Evolutionary conservation across 2,113 vertebrate genomes (phyloP).

Genomic region (Syrrhaptes paradoxus): DNA sequence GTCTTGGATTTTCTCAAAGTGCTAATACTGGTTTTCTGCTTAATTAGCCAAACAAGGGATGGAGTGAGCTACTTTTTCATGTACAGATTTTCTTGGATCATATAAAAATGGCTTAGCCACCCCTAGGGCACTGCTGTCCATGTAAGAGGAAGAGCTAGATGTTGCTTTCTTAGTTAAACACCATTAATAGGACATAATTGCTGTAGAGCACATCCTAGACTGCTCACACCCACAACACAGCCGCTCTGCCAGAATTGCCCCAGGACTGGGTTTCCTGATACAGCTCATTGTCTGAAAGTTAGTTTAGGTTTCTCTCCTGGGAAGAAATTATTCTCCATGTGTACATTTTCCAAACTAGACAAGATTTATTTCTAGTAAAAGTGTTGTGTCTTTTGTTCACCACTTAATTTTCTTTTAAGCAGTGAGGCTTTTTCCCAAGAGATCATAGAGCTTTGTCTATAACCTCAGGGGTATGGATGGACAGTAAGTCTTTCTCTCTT

Average conservation of each 20-base stretch:
- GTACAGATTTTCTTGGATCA: not conserved
- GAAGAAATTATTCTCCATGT: not conserved
- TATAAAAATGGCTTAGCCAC: not conserved
- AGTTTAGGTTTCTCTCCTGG: not conserved
- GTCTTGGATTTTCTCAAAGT: slow-evolving; percentile 36
- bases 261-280: not conserved
- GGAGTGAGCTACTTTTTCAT: not conserved
- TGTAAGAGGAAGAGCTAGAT: not conserved
- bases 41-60: slow-evolving; percentile 1
- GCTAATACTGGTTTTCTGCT: not conserved
- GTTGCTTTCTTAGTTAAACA: not conserved
- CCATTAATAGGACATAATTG: not conserved
- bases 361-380: not conserved
- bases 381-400: not conserved
- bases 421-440: not conserved
- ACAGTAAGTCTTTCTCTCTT: not conserved
- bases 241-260: not conserved
- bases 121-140: not conserved
- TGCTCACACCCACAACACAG: not conserved
- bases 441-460: not conserved
- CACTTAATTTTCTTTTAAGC: not conserved
- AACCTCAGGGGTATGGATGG: not conserved
- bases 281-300: not conserved
- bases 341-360: not conserved
- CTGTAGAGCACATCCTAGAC: not conserved